Conservation (phyloP, 1,140 invertebrate species). For the Druon quercuslanigerum region DNA sequence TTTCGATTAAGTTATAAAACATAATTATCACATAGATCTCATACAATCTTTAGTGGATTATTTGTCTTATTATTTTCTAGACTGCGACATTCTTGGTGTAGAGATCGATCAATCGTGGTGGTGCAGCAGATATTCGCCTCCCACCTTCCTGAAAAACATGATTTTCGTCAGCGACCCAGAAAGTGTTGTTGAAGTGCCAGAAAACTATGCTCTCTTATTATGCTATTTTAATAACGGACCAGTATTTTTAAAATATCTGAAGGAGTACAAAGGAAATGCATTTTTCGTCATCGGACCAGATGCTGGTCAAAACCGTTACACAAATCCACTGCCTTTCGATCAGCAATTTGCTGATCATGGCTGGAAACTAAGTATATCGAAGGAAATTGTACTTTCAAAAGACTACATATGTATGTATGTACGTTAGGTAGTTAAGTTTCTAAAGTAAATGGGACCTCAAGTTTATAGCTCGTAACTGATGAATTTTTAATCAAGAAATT, state of each 20-base stretch:
- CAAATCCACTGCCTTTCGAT: conserved; percentile 81
- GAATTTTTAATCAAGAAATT: no score
- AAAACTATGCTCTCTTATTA: conserved; percentile 80
- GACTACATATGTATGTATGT: conserved; percentile 76
- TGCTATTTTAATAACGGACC: conserved; percentile 85
- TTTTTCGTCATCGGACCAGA: conserved; percentile 83
- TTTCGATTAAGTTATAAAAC: no score
- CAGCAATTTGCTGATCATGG: conserved; percentile 67
- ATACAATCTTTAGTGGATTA: no score
- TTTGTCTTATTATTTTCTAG: conserved; percentile 59
- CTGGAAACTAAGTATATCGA: conserved; percentile 60
- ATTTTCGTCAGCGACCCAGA: conserved; percentile 67
- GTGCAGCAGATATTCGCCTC: conserved; percentile 77
- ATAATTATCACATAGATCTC: no score
- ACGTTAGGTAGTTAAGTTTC: conserved; percentile 46
- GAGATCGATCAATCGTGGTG: conserved; percentile 81
- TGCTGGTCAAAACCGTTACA: conserved; percentile 79
- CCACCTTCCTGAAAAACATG: conserved; percentile 73
- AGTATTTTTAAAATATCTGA: conserved; percentile 82
- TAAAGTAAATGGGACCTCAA: neutral
- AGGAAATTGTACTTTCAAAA: conserved; percentile 70
- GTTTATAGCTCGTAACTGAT: no score
- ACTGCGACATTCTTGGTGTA: conserved; percentile 73
- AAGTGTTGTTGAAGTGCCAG: conserved; percentile 53
- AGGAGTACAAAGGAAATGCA: conserved; percentile 77